These are phyloP conservation scores for Peromyscus leucopus DNA, from an alignment of 2,113 vertebrate genomes.

Conservation along the genomic window DNA sequence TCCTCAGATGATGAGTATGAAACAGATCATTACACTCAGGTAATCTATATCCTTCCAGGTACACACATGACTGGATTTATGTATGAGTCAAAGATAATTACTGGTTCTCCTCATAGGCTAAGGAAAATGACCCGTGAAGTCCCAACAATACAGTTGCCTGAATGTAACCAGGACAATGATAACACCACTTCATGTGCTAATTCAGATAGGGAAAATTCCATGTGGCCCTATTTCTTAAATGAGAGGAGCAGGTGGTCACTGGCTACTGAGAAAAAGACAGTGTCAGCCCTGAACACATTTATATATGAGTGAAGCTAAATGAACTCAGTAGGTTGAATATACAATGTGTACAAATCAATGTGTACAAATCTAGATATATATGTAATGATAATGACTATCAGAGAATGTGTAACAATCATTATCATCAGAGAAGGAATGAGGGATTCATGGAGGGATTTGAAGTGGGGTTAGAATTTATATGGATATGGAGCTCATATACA, in stretches of 20 bases:
- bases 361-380: background rate
- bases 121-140: background rate
- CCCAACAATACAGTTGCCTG: background rate
- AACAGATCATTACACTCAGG: conserved; percentile 86
- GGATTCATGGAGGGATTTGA: background rate
- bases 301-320: background rate
- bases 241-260: background rate
- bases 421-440: background rate
- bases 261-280: background rate
- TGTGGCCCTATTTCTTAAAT: too few relatives aligned
- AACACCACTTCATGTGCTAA: background rate
- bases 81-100: background rate
- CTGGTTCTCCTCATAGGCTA: background rate
- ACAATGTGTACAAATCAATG: too few relatives aligned
- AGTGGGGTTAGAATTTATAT: background rate
- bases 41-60: conserved; percentile 41
- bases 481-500: background rate
- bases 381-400: background rate
- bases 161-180: background rate
- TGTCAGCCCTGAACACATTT: background rate
- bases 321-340: background rate
- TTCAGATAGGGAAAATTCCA: background rate
- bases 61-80: background rate
- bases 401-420: background rate
- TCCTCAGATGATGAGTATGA: rapidly evolving